These are phyloP conservation scores for Malacoctenus gilli DNA, from an alignment of 2,797 vertebrate species.

Conservation along the genomic window DNA sequence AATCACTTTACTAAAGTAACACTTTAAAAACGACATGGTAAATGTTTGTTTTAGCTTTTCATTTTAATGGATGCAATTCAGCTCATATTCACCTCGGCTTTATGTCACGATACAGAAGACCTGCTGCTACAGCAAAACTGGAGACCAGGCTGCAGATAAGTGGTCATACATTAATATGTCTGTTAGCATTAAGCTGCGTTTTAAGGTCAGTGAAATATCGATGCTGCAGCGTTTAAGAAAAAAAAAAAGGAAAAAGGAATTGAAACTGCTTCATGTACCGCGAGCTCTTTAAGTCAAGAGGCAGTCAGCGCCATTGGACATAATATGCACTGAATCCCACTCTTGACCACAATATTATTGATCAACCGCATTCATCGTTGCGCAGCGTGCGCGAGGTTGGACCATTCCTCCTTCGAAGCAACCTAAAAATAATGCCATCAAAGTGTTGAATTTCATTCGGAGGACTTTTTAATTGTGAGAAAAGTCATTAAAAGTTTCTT, in stretches of 20 bases:
- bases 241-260: slow-evolving; percentile 26
- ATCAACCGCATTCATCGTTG: slow-evolving; percentile 45
- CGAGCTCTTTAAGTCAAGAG: slow-evolving; percentile 43
- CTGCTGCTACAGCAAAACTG: too few species aligned
- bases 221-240: slow-evolving; percentile 27
- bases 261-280: too few species aligned
- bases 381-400: slow-evolving; percentile 16
- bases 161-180: slow-evolving; percentile 12
- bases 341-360: slow-evolving; percentile 30
- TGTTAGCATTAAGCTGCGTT: slow-evolving; percentile 9
- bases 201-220: slow-evolving; percentile 18
- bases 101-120: too few species aligned
- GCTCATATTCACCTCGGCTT: too few species aligned
- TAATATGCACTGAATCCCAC: slow-evolving; percentile 28
- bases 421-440: slow-evolving; percentile 56
- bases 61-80: too few species aligned
- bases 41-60: too few species aligned
- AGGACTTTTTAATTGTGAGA: too few species aligned
- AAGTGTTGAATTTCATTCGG: too few species aligned
- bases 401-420: slow-evolving; percentile 25
- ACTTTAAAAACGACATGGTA: too few species aligned
- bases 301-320: slow-evolving; percentile 35
- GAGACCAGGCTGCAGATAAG: slow-evolving; percentile 11
- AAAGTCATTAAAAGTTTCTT: too few species aligned
- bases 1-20: too few species aligned